Evolutionary conservation across 2,888 invertebrate genomes (phyloP).

Genomic region (Tachina grossa): DNA sequence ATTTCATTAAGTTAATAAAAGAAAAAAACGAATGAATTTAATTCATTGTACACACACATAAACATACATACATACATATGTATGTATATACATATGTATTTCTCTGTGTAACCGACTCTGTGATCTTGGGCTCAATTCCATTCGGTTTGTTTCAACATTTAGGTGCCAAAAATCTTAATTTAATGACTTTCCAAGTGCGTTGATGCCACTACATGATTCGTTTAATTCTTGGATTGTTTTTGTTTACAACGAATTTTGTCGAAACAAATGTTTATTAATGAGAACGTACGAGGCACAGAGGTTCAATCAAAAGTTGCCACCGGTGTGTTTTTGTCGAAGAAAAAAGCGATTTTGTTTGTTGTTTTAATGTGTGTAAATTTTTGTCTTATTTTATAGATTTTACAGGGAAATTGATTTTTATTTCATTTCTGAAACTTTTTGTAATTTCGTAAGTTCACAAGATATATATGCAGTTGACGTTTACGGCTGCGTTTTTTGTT

Average conservation of each 20-base stretch:
- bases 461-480: slow-evolving; percentile 45
- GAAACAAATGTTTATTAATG: background rate
- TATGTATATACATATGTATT: too few relatives aligned
- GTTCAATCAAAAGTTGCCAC: slow-evolving; percentile 31
- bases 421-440: slow-evolving; percentile 27
- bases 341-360: slow-evolving; percentile 26
- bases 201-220: slow-evolving; percentile 50
- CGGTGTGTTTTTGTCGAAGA: slow-evolving; percentile 32
- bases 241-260: slow-evolving; percentile 45
- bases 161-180: slow-evolving; percentile 56
- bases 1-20: slow-evolving; percentile 53
- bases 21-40: slow-evolving; percentile 33
- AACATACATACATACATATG: too few relatives aligned
- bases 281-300: slow-evolving; percentile 9
- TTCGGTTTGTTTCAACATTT: background rate
- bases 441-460: slow-evolving; percentile 19
- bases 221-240: slow-evolving; percentile 14
- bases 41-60: background rate
- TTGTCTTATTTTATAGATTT: slow-evolving; percentile 40
- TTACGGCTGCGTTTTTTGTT: slow-evolving; percentile 52
- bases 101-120: background rate
- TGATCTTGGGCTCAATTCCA: slow-evolving; percentile 23
- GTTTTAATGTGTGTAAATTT: slow-evolving; percentile 33
- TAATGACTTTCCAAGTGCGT: slow-evolving; percentile 61
- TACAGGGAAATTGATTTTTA: slow-evolving; percentile 28